Evolutionary conservation across 1,140 invertebrate genomes (phyloP).

Genomic region (Limonius californicus): DNA sequence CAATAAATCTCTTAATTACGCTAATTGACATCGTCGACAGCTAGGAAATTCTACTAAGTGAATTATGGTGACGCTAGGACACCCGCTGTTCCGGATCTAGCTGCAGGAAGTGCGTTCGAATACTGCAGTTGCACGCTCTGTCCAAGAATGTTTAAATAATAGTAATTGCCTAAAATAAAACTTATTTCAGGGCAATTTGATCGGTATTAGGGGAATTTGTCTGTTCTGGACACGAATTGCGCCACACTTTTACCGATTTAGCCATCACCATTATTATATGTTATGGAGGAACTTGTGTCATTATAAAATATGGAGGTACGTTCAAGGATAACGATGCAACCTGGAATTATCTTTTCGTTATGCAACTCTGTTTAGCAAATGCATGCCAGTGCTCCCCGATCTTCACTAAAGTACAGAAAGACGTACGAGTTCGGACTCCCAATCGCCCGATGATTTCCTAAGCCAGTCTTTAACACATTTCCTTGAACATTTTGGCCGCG

Average conservation of each 20-base stretch:
- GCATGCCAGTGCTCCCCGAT: background rate
- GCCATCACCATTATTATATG: background rate
- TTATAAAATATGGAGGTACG: background rate
- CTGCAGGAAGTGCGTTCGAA: background rate
- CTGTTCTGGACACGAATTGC: too few relatives aligned
- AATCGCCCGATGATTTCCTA: too few relatives aligned
- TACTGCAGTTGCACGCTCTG: too few relatives aligned
- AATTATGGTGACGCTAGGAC: too few relatives aligned
- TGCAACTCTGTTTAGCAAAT: background rate
- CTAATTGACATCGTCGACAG: background rate
- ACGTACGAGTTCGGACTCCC: background rate
- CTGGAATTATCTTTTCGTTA: constrained; percentile 4
- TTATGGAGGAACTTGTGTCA: background rate
- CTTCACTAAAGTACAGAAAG: background rate
- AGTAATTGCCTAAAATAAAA: too few relatives aligned
- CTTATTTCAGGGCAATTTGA: too few relatives aligned
- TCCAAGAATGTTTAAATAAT: too few relatives aligned
- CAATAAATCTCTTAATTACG: constrained; percentile 11
- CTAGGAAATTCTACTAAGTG: background rate
- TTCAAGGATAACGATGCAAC: constrained; percentile 8
- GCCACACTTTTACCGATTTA: background rate
- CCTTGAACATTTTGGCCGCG: background rate
- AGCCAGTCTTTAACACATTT: background rate
- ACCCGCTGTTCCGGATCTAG: background rate
- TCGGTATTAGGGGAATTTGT: too few relatives aligned